A percentile compares a stretch with the other conserved stretches of the same genome.
Evolutionary conservation across 2,888 invertebrate genomes (phyloP).

Genomic region (Gnatocerus cornutus): DNA sequence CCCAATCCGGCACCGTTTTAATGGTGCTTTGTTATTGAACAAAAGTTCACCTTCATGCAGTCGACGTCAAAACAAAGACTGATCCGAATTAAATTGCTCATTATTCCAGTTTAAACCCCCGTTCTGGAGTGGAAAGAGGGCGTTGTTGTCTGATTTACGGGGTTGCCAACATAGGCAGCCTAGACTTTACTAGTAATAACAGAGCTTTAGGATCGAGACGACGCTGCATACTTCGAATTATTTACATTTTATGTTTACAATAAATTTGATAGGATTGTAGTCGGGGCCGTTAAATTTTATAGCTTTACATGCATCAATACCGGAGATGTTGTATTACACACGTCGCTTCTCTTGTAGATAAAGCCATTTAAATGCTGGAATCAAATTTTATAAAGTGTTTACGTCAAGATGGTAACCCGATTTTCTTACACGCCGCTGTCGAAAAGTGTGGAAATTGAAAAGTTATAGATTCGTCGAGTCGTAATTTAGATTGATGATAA

Average conservation of each 20-base stretch:
- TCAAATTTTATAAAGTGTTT: slow-evolving; percentile 48
- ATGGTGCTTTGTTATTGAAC: slow-evolving; percentile 35
- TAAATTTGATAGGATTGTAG: slow-evolving; percentile 55
- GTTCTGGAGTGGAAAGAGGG: slow-evolving; percentile 29
- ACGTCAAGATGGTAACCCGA: slow-evolving; percentile 41
- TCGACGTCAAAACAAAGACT: slow-evolving; percentile 48
- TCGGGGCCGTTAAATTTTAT: slow-evolving; percentile 46
- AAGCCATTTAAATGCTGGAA: slow-evolving; percentile 40
- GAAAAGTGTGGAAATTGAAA: slow-evolving; percentile 29
- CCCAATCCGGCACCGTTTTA: slow-evolving; percentile 25
- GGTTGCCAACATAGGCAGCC: slow-evolving; percentile 18
- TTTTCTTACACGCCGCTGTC: slow-evolving; percentile 33
- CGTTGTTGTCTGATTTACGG: slow-evolving; percentile 44
- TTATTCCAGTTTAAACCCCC: slow-evolving; percentile 49
- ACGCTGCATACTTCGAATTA: slow-evolving; percentile 45
- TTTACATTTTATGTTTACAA: slow-evolving; percentile 54
- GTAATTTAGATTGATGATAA: slow-evolving; percentile 24
- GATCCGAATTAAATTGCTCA: slow-evolving; percentile 54
- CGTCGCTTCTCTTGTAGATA: slow-evolving; percentile 35
- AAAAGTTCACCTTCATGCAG: slow-evolving; percentile 35
- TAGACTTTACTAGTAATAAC: slow-evolving; percentile 43
- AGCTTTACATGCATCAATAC: slow-evolving; percentile 47
- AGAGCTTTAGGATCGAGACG: slow-evolving; percentile 42
- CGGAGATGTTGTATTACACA: slow-evolving; percentile 40
- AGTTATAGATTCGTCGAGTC: slow-evolving; percentile 21